phyloP scores from a whole-genome alignment of 2,888 invertebrate species.

The Polyommatus iphigenia region DNA sequence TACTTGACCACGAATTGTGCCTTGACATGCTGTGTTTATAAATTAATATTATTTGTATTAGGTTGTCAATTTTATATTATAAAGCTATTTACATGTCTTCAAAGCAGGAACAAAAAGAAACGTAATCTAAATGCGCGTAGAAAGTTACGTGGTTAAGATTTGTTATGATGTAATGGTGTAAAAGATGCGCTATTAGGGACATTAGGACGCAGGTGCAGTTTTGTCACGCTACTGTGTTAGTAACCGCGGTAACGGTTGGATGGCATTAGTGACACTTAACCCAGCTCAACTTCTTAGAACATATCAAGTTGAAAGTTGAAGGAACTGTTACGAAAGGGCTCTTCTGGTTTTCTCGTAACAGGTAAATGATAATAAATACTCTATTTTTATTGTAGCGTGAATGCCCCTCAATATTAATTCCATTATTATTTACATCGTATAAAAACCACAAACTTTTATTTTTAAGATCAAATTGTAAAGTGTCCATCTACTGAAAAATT shows the following conservation, averaged over 20 bases:
- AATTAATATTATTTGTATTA: too few relatives aligned
- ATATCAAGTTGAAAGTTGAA: conserved; percentile 21
- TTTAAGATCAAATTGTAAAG: too few relatives aligned
- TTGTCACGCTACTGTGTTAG: conserved; percentile 65
- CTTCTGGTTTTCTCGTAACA: background rate
- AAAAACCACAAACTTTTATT: too few relatives aligned
- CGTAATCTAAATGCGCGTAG: background rate
- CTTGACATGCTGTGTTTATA: too few relatives aligned
- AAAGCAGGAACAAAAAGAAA: background rate
- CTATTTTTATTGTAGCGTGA: too few relatives aligned
- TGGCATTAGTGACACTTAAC: conserved; percentile 22
- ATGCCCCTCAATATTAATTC: too few relatives aligned
- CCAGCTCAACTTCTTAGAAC: conserved; percentile 16
- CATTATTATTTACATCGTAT: too few relatives aligned
- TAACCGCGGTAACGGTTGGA: conserved; percentile 34
- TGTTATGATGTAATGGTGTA: conserved; percentile 26
- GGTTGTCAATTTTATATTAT: too few relatives aligned
- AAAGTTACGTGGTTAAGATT: conserved; percentile 11
- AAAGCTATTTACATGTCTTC: too few relatives aligned
- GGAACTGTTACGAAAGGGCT: conserved; percentile 3
- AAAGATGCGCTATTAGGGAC: conserved; percentile 54
- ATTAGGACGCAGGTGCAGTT: conserved; percentile 66
- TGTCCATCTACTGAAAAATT: too few relatives aligned
- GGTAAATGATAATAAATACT: too few relatives aligned
- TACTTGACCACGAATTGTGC: too few relatives aligned